Evolutionary conservation across 2,888 invertebrate genomes (phyloP).

Genomic region (Stenodema calcarata): DNA sequence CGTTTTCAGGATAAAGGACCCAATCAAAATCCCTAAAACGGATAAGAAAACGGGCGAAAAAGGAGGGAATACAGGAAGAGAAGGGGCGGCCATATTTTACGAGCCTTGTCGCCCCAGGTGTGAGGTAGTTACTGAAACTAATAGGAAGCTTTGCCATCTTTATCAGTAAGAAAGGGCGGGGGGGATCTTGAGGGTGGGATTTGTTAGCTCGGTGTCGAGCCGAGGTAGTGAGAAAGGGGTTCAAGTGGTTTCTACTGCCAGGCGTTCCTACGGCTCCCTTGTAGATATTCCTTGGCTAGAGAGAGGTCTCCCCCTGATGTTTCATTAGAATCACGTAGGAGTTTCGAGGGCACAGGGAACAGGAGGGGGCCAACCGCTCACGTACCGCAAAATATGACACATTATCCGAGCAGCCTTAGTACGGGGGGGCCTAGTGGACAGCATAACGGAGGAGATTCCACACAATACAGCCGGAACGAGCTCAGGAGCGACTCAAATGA

Average conservation of each 20-base stretch:
- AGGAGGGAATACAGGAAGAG: neutral
- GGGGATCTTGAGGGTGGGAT: conserved; percentile 13
- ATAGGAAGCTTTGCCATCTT: conserved; percentile 49
- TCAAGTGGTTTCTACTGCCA: conserved; percentile 1
- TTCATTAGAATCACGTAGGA: conserved; percentile 40
- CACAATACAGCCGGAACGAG: conserved; percentile 20
- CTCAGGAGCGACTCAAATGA: neutral
- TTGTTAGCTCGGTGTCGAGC: neutral
- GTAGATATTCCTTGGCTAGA: neutral
- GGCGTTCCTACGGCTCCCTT: neutral
- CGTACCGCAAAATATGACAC: conserved; percentile 47
- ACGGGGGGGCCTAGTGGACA: neutral
- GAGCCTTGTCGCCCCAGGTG: conserved; percentile 43
- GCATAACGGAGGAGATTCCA: conserved; percentile 25
- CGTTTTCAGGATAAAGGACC: neutral
- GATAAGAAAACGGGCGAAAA: neutral
- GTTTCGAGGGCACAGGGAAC: neutral
- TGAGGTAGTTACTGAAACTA: conserved; percentile 45
- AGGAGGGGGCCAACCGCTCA: neutral
- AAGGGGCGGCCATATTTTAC: conserved; percentile 29
- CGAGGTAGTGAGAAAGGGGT: neutral
- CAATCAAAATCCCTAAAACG: conserved; percentile 19
- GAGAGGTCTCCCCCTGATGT: conserved; percentile 2
- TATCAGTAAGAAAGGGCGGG: conserved; percentile 33
- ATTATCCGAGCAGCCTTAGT: neutral